phyloP scores from a whole-genome alignment of 2,797 vertebrate species.

The Sphaeramia orbicularis region DNA sequence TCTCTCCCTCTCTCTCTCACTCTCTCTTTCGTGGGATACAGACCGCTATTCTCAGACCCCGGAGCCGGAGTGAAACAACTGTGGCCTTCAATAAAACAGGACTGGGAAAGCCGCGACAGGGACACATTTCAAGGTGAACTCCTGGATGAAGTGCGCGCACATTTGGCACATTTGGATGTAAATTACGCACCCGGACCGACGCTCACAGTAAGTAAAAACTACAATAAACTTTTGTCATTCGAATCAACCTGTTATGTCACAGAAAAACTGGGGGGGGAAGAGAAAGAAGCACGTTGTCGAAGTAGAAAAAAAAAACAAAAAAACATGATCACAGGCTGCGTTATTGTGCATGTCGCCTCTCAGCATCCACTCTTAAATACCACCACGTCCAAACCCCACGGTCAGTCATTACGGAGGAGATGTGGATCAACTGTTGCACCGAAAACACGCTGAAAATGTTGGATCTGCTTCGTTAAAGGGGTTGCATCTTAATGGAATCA shows the following conservation, averaged over 20 bases:
- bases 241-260: background rate
- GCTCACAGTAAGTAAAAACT: constrained; percentile 58
- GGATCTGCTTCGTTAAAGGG: background rate
- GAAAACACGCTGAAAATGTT: constrained; percentile 1
- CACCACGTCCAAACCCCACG: too few species aligned
- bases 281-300: background rate
- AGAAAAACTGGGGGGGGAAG: too few species aligned
- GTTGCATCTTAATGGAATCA: background rate
- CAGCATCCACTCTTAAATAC: constrained; percentile 1
- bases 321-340: background rate
- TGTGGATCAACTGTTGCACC: constrained; percentile 40
- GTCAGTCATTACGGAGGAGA: too few species aligned
- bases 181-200: constrained; percentile 1
- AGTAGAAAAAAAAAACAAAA: background rate
- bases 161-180: constrained; percentile 6
- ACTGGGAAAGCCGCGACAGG: constrained; percentile 19
- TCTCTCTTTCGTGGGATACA: constrained; percentile 55
- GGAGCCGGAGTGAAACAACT: constrained; percentile 37
- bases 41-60: constrained; percentile 67
- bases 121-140: constrained; percentile 37
- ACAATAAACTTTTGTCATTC: constrained; percentile 47
- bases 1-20: too few species aligned
- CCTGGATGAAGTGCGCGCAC: constrained; percentile 13
- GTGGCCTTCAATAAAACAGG: constrained; percentile 56
- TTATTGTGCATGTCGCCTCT: constrained; percentile 1